phyloP scores from a whole-genome alignment of 2,113 vertebrate species.

The Benitochromis conjunctus region DNA sequence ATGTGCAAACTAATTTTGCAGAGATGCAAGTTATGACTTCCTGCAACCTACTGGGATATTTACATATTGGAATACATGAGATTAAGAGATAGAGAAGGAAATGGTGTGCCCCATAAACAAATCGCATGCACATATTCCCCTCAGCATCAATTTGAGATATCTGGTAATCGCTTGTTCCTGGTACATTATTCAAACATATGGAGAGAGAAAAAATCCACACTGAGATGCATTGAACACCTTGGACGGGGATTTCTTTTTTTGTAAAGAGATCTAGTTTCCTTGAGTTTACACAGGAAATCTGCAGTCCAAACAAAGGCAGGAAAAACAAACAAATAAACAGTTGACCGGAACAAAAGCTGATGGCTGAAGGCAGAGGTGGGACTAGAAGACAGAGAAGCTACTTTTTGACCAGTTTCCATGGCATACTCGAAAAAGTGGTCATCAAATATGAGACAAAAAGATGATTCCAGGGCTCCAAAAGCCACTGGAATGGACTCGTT shows the following conservation, averaged over 20 bases:
- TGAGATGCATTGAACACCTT: constrained; percentile 1
- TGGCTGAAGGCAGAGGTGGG: constrained; percentile 4
- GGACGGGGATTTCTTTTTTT: neutral
- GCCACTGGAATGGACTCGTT: neutral
- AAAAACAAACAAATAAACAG: constrained; percentile 72
- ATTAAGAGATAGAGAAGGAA: neutral
- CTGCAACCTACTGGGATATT: neutral
- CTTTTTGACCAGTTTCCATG: constrained; percentile 44
- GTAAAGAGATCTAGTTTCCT: constrained; percentile 20
- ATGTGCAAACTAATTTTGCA: constrained; percentile 1
- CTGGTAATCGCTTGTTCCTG: constrained; percentile 1
- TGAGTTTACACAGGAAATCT: constrained; percentile 64
- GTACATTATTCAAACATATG: neutral
- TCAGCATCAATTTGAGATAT: neutral
- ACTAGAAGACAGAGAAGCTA: constrained; percentile 13
- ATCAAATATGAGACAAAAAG: constrained; percentile 39
- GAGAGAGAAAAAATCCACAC: neutral
- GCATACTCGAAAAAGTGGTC: constrained; percentile 28
- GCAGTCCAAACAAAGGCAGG: constrained; percentile 62
- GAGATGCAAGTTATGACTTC: neutral
- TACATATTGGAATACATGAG: neutral
- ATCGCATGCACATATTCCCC: neutral
- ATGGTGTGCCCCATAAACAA: neutral
- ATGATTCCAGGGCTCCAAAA: constrained; percentile 22
- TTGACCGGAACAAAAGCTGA: constrained; percentile 12